Evolutionary conservation across 1,140 invertebrate genomes (phyloP).

Genomic region (Bicyclus anynana): DNA sequence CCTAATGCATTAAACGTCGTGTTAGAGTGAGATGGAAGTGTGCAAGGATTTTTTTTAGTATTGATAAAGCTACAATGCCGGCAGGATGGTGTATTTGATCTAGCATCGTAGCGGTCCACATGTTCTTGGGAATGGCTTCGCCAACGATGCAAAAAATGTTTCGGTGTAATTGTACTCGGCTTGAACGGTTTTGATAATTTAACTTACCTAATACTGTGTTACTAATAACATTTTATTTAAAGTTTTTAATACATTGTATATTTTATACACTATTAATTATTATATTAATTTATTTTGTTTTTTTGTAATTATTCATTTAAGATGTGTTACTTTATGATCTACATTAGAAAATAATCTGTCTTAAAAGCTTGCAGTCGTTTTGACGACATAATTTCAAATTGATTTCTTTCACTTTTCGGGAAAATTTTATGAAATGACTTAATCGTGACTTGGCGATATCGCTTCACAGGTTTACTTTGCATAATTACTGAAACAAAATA

Average conservation of each 20-base stretch:
- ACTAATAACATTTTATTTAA: neutral
- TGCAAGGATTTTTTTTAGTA: constrained; percentile 56
- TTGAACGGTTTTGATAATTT: constrained; percentile 43
- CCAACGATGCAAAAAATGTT: constrained; percentile 70
- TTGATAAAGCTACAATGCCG: constrained; percentile 67
- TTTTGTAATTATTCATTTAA: no score
- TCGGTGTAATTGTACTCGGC: constrained; percentile 37
- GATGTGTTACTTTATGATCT: no score
- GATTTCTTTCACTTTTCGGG: constrained; percentile 18
- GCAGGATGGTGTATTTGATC: constrained; percentile 74
- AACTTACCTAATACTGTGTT: neutral
- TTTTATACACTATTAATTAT: no score
- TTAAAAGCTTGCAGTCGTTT: neutral
- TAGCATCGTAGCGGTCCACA: constrained; percentile 73
- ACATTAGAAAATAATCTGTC: no score
- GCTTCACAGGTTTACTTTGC: constrained; percentile 42
- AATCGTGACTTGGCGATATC: constrained; percentile 37
- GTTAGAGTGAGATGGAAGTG: constrained; percentile 45
- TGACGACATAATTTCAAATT: constrained; percentile 14
- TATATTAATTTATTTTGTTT: no score
- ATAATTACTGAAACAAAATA: constrained; percentile 56
- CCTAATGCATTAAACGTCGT: constrained; percentile 20
- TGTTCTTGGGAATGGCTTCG: constrained; percentile 71
- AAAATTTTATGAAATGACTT: constrained; percentile 31
- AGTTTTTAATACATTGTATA: no score